Base-by-base conservation (phyloP, 1,140 invertebrate genomes). In the Drosophila truncata region DNA sequence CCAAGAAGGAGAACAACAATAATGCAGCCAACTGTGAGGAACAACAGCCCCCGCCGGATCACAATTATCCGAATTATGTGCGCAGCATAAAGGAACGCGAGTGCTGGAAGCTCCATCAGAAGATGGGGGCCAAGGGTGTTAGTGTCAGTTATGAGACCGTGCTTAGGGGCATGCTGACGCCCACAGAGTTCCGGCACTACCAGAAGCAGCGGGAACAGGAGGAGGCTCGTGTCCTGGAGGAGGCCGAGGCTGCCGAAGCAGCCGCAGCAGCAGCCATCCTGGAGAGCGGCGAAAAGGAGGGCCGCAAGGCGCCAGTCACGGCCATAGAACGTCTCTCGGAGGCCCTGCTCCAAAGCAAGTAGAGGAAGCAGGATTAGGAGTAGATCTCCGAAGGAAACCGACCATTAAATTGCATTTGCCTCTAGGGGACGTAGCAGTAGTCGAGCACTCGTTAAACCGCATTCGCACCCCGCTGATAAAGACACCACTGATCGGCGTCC, bases 71-170 rank as follows among this genome's bases (percentile, higher is more conserved):
- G 0, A 63, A 80, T 54, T 93, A 82, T 74, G 92, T 93, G 55
- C 58, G 82, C 67, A 94, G 94, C 5, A 90, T 93, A 0, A 95
- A 95, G 82, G 95, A 95, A 74, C 94, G 94, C 77, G 95, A 96
- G 88, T 96, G 95, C 80, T 96, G 95, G 95, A 94, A 95, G 57
- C 92, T 96, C 50, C 96, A 94, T 67, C 93, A 94, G 60, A 94
- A 94, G 93, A 96, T 96, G 95, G 94, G 93, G n/a, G 94, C 95
- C 69, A 96, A 95, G 90, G 95, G 95, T 2, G 94, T 96, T n/a
- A 94, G 93, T 41, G 94, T 96, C 5, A 95, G 95, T 5, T 96
- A 95, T 64, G 95, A 96, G 57, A 96, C 95, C 0, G 95, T 96
- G 33, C 91, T 96, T 37, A 94, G 95, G 92, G 95, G 95, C 41